Evolutionary conservation across 2,797 vertebrate species (phyloP).

Genomic region (Pogonophryne albipinna): DNA sequence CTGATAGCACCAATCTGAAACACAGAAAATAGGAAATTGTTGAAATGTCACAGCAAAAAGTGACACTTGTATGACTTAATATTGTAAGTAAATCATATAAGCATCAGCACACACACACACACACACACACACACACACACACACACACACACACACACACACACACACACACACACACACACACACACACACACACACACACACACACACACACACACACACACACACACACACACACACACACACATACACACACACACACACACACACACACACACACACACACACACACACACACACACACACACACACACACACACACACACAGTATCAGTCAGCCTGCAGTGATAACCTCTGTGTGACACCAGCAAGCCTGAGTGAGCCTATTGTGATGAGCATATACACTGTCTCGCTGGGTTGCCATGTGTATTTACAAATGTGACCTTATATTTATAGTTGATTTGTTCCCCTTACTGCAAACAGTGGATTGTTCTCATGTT

Average conservation of each 20-base stretch:
- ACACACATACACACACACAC: neutral
- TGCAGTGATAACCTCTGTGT: conserved; percentile 21
- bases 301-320: neutral
- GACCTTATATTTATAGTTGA: conserved; percentile 37
- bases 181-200: too few relatives aligned
- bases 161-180: too few relatives aligned
- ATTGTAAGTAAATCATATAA: neutral
- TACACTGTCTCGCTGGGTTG: conserved; percentile 10
- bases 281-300: too few relatives aligned
- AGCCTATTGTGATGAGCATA: conserved; percentile 16
- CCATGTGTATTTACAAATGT: conserved; percentile 50
- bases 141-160: neutral
- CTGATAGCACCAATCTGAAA: conserved; percentile 86
- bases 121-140: neutral
- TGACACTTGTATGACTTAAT: neutral
- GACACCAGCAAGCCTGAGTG: conserved; percentile 14
- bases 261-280: too few relatives aligned
- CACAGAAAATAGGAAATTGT: conserved; percentile 11
- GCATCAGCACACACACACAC: neutral
- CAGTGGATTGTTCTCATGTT: conserved; percentile 71
- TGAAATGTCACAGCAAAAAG: neutral
- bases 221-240: neutral
- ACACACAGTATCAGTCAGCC: conserved; percentile 2
- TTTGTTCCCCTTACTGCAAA: conserved; percentile 48
- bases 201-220: neutral